Base-by-base conservation (phyloP, 2,888 invertebrate species). In the Cosmia trapezina region DNA sequence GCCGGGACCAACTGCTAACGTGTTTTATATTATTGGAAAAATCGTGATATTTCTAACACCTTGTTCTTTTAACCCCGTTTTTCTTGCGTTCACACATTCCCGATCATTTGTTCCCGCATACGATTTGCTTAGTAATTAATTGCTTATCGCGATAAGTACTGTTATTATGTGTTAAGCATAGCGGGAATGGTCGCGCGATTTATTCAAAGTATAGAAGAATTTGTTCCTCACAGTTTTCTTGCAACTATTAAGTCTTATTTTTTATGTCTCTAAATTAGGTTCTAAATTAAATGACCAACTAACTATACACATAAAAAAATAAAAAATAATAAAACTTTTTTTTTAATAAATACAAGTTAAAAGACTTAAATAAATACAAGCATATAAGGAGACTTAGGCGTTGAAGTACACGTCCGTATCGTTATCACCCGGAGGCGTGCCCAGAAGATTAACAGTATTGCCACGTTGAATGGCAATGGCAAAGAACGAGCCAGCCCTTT, bases 91-190 rank as follows among this genome's bases (percentile, higher is more conserved):
- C 89, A 81, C 89, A 91, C 89, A 90, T 89, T 87, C 88, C 83
- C 79, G 81, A 88, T 87, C 41, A 69, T 56, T 60, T 59, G 81
- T 85, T 87, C 84, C 73, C 86, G 86, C 86, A 86, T 85, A 86
- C 83, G 76, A 86, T 89, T 89, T 87, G 85, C 82, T 85, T 80
- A 69, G 54, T 84, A 87, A 91, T 87, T 89, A 88, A 89, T 87
- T 84, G 78, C 79, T 84, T 73, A 68, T 78, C 83, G 75, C 70
- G 74, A 63, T 71, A 86, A 87, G 71, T 86, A 81, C 78, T 62
- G 85, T 82, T 82, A 84, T 80, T 74, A 78, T 68, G 53, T 17
- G 66, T 74, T 17, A 54, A 45, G 17, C 17, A 53, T 68, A 78
- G 75, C 78, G 76, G 73, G 68, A 68, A 62, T 11, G 41, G 41